Evolutionary conservation across 2,797 vertebrate species (phyloP), one percentile per base, ranked within the genome.

Genomic region (Danio jaintianensis): DNA sequence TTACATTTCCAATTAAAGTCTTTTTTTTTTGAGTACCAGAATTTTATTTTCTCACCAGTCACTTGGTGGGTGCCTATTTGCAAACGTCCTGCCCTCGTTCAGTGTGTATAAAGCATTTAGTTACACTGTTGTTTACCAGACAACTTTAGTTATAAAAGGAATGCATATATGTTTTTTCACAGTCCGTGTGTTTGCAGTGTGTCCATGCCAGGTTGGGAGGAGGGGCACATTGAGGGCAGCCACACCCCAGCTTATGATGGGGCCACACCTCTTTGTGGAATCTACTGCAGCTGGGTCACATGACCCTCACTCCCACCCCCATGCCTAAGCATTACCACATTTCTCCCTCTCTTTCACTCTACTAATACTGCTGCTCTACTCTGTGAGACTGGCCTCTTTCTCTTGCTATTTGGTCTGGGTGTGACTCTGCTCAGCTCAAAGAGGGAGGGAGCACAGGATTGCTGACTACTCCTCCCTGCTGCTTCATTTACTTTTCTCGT

Each of bases 231-330:
- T 47, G n/a, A 66, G 61, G 42, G 18, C 79, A 81, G 89, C 92
- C 93, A 93, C 93, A 93, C 93, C 94, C 91, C 55, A 79, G 10
- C 89, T 90, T 91, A 92, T 93, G 90, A 89, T 79, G 78, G 75
- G 83, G 89, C 90, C 93, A 92, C 93, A 91, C 94, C 94, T 87
- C 86, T 6, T 83, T 79, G 84, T 89, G 93, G 93, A 94, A 94
- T 94, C 89, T 82, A 12, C 89, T 87, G 85, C 71, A 85, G 84
- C 85, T 59, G 53, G 88, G 88, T 92, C 90, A 90, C 91, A 91
- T 92, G 91, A 78, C 66, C 58, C 79, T 62, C 36, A 59, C 75
- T 79, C 75, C 80, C 58, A 63, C 76, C 82, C 75, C 83, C 71
- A 80, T 82, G 77, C 83, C 80, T 82, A 81, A 85, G 81, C 85